These are phyloP conservation scores for Teleopsis dalmanni DNA, from an alignment of 1,140 invertebrate genomes.

Conservation along the genomic window DNA sequence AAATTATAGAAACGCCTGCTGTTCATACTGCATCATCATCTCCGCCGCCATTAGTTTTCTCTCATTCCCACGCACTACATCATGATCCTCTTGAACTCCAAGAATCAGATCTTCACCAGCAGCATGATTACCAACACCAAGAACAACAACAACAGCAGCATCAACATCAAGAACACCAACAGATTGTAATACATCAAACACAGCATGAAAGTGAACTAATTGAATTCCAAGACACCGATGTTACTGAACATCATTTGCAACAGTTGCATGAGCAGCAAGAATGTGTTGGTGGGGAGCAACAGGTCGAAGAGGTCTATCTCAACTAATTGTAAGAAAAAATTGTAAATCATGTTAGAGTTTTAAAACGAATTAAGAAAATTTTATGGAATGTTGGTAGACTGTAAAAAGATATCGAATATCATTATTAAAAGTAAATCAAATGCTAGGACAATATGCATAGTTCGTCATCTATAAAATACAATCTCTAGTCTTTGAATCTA, in stretches of 20 bases:
- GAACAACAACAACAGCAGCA: slow-evolving; percentile 21
- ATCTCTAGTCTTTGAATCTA: no score
- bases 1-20: slow-evolving; percentile 7
- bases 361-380: not conserved
- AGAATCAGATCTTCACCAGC: slow-evolving; percentile 17
- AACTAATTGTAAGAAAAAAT: slow-evolving; percentile 1
- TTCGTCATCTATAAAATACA: no score
- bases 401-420: no score
- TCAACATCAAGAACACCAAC: slow-evolving; percentile 20
- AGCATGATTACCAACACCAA: slow-evolving; percentile 24
- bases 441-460: no score
- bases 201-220: slow-evolving; percentile 7
- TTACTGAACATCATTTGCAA: slow-evolving; percentile 16
- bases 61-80: slow-evolving; percentile 11
- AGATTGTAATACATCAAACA: slow-evolving; percentile 16
- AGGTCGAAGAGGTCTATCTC: slow-evolving; percentile 31
- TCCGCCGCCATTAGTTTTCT: slow-evolving; percentile 14
- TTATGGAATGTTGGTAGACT: no score
- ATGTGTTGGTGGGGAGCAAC: slow-evolving; percentile 9
- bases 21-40: slow-evolving; percentile 12
- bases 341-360: not conserved
- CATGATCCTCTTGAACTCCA: slow-evolving; percentile 8
- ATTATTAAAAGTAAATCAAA: no score
- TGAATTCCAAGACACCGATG: slow-evolving; percentile 12
- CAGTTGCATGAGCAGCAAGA: slow-evolving; percentile 11